phyloP scores from a whole-genome alignment of 1,140 invertebrate species.

The Drosophila tristis region DNA sequence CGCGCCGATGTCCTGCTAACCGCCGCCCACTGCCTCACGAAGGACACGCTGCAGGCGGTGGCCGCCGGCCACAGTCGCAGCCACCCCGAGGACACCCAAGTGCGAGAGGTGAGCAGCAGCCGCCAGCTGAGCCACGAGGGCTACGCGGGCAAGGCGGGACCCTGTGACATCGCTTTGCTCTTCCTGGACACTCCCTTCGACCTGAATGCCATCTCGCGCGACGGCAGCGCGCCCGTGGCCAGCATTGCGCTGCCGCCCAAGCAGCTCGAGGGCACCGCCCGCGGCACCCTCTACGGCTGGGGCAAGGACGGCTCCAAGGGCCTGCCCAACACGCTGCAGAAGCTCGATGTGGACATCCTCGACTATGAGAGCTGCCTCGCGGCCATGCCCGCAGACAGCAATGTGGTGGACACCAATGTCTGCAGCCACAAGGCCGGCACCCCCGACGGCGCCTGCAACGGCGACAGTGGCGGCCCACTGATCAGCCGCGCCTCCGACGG shows the following conservation, averaged over 20 bases:
- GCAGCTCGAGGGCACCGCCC: conserved; percentile 66
- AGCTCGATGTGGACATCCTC: conserved; percentile 76
- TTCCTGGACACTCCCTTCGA: conserved; percentile 85
- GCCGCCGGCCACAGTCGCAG: conserved; percentile 77
- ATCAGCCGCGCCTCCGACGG: conserved; percentile 55
- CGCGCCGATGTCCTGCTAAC: conserved; percentile 36
- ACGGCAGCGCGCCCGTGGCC: conserved; percentile 83
- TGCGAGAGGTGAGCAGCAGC: conserved; percentile 28
- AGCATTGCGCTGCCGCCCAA: conserved; percentile 84
- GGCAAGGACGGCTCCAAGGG: conserved; percentile 82
- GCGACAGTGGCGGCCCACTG: conserved; percentile 88
- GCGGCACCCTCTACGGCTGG: conserved; percentile 84
- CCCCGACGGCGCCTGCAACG: conserved; percentile 86
- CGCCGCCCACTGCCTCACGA: conserved; percentile 69
- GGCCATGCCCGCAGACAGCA: conserved; percentile 32
- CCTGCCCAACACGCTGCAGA: conserved; percentile 79
- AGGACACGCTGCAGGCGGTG: conserved; percentile 24
- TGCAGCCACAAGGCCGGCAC: conserved; percentile 86
- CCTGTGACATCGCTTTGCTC: conserved; percentile 88
- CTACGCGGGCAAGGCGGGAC: conserved; percentile 85
- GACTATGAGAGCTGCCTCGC: conserved; percentile 43
- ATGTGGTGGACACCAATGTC: conserved; percentile 80
- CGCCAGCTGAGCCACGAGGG: conserved; percentile 84
- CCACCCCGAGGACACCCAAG: conserved; percentile 63
- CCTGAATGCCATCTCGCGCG: conserved; percentile 79